Percentiles rank a stretch among this genome's conserved stretches.
Evolutionary conservation across 2,797 vertebrate genomes (phyloP).

Genomic region (Diplodus puntazzo): DNA sequence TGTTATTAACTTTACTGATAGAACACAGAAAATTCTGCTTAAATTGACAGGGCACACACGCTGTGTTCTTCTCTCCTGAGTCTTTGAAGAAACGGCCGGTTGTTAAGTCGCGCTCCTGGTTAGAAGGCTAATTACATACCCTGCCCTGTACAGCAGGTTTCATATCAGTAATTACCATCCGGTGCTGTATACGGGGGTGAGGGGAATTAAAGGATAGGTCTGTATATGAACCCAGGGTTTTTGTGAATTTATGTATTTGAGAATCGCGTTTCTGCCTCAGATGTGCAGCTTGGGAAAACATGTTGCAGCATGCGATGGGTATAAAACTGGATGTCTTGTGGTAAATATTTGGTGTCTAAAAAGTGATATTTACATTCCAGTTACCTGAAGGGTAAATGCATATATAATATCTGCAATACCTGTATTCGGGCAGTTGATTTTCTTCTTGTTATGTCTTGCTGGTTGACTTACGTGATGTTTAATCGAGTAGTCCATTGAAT

Average conservation of each 20-base stretch:
- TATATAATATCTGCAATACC: background rate
- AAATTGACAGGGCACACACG: slow-evolving; percentile 20
- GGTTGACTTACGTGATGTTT: background rate
- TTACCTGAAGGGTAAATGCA: background rate
- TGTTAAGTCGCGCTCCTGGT: slow-evolving; percentile 60
- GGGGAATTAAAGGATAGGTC: slow-evolving; percentile 64
- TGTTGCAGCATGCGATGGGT: slow-evolving; percentile 1
- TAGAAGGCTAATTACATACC: slow-evolving; percentile 73
- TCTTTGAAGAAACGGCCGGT: slow-evolving; percentile 60
- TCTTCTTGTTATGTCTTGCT: background rate
- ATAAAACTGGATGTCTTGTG: slow-evolving; percentile 18
- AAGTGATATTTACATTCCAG: slow-evolving; percentile 1
- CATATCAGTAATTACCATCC: slow-evolving; percentile 76
- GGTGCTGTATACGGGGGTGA: slow-evolving; percentile 51
- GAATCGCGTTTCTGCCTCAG: background rate
- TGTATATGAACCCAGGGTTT: slow-evolving; percentile 40
- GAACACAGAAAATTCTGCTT: slow-evolving; percentile 22
- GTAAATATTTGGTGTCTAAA: background rate
- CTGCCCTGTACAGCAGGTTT: slow-evolving; percentile 64
- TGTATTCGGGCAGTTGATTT: slow-evolving; percentile 5
- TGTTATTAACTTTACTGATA: slow-evolving; percentile 11
- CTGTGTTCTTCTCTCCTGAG: slow-evolving; percentile 38
- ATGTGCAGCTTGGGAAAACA: slow-evolving; percentile 16
- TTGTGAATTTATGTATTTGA: slow-evolving; percentile 17
- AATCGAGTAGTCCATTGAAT: background rate